Conservation (phyloP, 2,888 invertebrate genomes). For the Neoascia interrupta region DNA sequence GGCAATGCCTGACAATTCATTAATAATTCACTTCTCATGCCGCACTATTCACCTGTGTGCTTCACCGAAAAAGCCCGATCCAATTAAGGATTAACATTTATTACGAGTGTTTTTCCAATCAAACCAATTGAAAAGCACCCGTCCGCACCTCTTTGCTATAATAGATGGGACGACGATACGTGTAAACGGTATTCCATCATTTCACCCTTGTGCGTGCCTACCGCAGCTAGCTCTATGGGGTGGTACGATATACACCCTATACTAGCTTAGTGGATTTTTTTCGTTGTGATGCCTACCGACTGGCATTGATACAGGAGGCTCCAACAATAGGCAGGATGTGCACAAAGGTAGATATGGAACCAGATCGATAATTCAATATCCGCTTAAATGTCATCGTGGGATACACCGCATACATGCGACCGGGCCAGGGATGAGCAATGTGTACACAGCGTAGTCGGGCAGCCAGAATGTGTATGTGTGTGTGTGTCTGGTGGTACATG, state of each 20-base stretch:
- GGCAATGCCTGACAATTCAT: conserved; percentile 54
- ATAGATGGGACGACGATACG: not conserved
- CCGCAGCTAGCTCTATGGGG: not conserved
- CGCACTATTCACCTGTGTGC: not conserved
- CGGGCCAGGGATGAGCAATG: not conserved
- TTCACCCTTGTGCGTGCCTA: conserved; percentile 2
- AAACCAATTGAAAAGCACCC: conserved; percentile 60
- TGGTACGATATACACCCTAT: not conserved
- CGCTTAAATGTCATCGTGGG: conserved; percentile 57
- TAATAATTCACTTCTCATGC: conserved; percentile 46
- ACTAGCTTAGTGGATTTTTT: not conserved
- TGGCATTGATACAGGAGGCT: conserved; percentile 27
- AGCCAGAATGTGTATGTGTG: no score
- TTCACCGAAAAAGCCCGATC: conserved; percentile 50
- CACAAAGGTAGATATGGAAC: conserved; percentile 47
- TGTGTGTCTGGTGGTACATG: conserved; percentile 1
- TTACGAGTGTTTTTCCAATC: conserved; percentile 63
- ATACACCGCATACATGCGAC: no score
- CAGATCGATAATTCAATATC: conserved; percentile 65
- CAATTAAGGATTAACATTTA: conserved; percentile 69
- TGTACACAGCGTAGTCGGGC: no score
- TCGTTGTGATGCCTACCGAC: not conserved
- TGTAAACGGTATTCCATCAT: conserved; percentile 33
- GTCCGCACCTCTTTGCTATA: conserved; percentile 31
- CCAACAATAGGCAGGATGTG: conserved; percentile 50